A percentile compares a stretch with the other conserved stretches of the same genome.
Conservation (phyloP, 1,140 invertebrate genomes). For the Camponotus vicinus region DNA sequence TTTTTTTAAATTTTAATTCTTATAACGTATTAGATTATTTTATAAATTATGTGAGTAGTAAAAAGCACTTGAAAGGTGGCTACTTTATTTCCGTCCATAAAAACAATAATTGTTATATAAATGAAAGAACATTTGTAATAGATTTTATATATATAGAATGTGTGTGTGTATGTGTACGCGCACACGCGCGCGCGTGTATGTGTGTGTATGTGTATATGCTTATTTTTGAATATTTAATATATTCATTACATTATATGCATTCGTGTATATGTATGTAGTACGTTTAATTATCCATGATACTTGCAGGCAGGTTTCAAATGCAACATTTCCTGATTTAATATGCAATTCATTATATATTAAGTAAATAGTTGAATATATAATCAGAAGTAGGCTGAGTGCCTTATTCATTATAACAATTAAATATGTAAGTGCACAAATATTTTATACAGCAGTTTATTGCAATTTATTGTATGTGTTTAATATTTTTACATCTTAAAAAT, state of each 20-base stretch:
- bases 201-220: conserved; percentile 1
- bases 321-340: conserved; percentile 22
- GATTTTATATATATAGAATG: conserved; percentile 49
- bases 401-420: neutral
- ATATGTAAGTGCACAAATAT: conserved; percentile 35
- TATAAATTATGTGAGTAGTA: conserved; percentile 28
- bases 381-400: conserved; percentile 13
- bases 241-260: conserved; percentile 10
- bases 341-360: conserved; percentile 27
- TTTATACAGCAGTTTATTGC: neutral
- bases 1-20: neutral
- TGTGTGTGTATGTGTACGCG: conserved; percentile 26
- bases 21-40: conserved; percentile 38
- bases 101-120: conserved; percentile 56
- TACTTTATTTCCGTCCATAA: conserved; percentile 71
- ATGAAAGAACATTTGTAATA: conserved; percentile 48
- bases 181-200: neutral
- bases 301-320: conserved; percentile 27
- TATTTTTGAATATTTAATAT: conserved; percentile 17
- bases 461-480: conserved; percentile 14
- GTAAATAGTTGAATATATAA: neutral
- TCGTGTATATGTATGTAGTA: conserved; percentile 6
- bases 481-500: neutral
- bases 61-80: conserved; percentile 7
- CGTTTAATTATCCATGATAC: neutral